A percentile compares a stretch with the other conserved stretches of the same genome.
Evolutionary conservation across 1,140 invertebrate genomes (phyloP).

Genomic region (Hyphantria cunea): DNA sequence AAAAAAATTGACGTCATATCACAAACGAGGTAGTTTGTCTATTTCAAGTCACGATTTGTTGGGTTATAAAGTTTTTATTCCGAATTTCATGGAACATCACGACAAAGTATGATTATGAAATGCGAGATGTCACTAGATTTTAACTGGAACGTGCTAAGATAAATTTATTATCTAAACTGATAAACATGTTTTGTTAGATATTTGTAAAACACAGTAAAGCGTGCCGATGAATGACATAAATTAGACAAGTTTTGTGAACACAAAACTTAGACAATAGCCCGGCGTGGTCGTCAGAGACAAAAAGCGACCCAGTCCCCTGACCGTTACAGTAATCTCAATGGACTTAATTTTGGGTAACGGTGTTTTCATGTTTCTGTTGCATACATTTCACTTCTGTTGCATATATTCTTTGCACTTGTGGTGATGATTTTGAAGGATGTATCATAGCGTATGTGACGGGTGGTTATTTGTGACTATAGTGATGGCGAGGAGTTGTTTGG

Average conservation of each 20-base stretch:
- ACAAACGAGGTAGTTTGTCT: conserved; percentile 38
- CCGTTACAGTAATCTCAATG: conserved; percentile 44
- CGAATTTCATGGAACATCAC: conserved; percentile 50
- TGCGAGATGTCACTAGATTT: conserved; percentile 39
- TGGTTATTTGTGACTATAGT: conserved; percentile 10
- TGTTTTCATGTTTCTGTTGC: conserved; percentile 8
- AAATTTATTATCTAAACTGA: conserved; percentile 17
- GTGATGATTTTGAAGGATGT: no score
- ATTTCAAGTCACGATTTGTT: conserved; percentile 65
- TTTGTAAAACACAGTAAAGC: conserved; percentile 9
- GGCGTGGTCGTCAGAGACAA: conserved; percentile 46
- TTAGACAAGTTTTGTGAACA: conserved; percentile 14
- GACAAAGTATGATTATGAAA: conserved; percentile 38
- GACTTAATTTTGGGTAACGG: conserved; percentile 41
- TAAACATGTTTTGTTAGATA: conserved; percentile 22
- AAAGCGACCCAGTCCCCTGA: conserved; percentile 61
- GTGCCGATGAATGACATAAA: conserved; percentile 28
- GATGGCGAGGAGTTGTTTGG: conserved; percentile 29
- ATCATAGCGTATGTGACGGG: conserved; percentile 7
- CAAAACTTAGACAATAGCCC: conserved; percentile 29
- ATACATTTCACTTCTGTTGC: background rate
- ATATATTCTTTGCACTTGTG: background rate
- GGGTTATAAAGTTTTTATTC: conserved; percentile 47
- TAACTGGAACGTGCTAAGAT: conserved; percentile 19
- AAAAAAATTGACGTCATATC: conserved; percentile 2